Base-by-base conservation (phyloP, 2,113 vertebrate species). In the Nibea coibor region DNA sequence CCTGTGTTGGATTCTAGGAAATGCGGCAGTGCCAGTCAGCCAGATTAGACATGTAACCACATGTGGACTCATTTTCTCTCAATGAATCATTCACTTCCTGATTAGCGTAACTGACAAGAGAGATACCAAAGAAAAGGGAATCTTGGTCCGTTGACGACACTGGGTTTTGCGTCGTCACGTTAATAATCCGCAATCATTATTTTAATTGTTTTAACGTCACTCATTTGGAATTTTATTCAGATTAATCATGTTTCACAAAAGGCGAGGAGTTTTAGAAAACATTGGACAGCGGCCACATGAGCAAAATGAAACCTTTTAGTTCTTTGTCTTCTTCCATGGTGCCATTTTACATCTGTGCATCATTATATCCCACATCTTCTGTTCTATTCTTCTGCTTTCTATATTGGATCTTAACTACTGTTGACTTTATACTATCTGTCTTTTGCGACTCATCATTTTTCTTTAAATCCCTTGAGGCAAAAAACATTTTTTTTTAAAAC, bases 1-100 rank as follows among this genome's bases (percentile, higher is more conserved):
- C 35, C 35, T 79, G 69, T 58, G 4, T 75, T 81, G 80, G 74
- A 91, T 90, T 88, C 62, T 53, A 80, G 84, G 71, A 81, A 70
- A 65, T 31, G 65, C 67, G 26, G 64, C 69, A 3, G 6, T 78
- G 68, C 57, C 82, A 79, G 72, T 82, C 48, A 65, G 85, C 74
- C 85, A 77, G 75, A 89, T 86, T 75, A 82, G 82, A 85, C 86
- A 16, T 91, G 89, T 87, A 71, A 67, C 80, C 69, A 82, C 88
- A 89, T 75, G 86, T 78, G 70, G 43, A 58, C 59, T 82, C 50
- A 63, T 78, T 86, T 89, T 79, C 82, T 88, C 63, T 88, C 75
- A 87, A 82, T 90, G 86, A 92, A 81, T 94, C 84, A 91, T 88
- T 91, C 81, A 88, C 77, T 50, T 76, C 10, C 17, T 12, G n/a